phyloP scores from a whole-genome alignment of 2,888 invertebrate species.

The Chloroclystis v-ata region DNA sequence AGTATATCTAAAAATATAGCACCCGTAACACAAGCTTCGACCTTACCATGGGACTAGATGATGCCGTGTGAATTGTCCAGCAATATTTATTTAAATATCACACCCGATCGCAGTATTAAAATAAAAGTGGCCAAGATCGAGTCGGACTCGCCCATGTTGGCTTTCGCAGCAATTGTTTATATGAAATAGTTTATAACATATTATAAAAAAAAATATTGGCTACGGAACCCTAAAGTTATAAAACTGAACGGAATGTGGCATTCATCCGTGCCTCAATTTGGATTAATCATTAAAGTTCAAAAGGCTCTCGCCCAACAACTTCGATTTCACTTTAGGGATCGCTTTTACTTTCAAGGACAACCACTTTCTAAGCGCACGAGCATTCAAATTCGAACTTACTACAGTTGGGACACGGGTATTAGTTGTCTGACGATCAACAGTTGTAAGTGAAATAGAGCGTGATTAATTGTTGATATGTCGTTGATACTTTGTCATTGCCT shows the following conservation, averaged over 20 bases:
- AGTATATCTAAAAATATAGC: no score
- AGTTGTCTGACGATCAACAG: neutral
- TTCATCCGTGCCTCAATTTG: neutral
- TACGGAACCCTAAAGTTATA: neutral
- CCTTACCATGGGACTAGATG: no score
- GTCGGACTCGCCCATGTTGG: no score
- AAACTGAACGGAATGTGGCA: neutral
- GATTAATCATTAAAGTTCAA: neutral
- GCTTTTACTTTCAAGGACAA: constrained; percentile 62
- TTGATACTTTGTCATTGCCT: neutral
- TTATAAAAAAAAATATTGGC: no score
- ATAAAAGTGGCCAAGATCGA: no score
- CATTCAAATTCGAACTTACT: neutral
- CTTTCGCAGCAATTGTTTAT: no score
- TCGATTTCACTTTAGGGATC: constrained; percentile 54
- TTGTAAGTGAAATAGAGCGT: constrained; percentile 3
- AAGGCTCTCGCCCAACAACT: constrained; percentile 20
- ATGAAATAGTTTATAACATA: no score
- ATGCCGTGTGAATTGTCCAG: no score
- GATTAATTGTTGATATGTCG: constrained; percentile 3
- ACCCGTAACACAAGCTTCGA: no score
- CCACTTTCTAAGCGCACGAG: constrained; percentile 47
- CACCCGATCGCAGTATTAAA: no score
- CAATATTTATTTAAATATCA: no score
- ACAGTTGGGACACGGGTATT: neutral